Evolutionary conservation across 2,888 invertebrate genomes (phyloP).

Genomic region (Drosophila diplacantha): DNA sequence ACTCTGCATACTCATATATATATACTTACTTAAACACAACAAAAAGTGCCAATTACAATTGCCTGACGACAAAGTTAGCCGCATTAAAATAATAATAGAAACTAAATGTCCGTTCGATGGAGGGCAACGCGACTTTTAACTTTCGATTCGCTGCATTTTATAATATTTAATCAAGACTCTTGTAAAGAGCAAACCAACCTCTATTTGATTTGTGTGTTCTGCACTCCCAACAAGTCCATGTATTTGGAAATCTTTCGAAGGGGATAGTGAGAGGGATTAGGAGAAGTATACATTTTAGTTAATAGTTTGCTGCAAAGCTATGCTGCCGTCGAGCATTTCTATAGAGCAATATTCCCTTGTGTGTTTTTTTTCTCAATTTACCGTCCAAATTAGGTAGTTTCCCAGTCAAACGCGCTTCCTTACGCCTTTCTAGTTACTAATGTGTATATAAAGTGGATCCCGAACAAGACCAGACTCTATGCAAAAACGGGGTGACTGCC

Average conservation of each 20-base stretch:
- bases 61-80: slow-evolving; percentile 46
- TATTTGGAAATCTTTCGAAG: too few relatives aligned
- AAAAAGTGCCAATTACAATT: slow-evolving; percentile 63
- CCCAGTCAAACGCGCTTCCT: slow-evolving; percentile 4
- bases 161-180: neutral
- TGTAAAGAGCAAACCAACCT: neutral
- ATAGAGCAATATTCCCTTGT: slow-evolving; percentile 8
- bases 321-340: slow-evolving; percentile 10
- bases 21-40: slow-evolving; percentile 40
- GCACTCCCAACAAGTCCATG: slow-evolving; percentile 6
- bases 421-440: slow-evolving; percentile 23
- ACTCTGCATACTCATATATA: slow-evolving; percentile 3
- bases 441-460: slow-evolving; percentile 21
- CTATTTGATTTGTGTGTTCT: slow-evolving; percentile 21
- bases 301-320: slow-evolving; percentile 4
- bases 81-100: slow-evolving; percentile 6
- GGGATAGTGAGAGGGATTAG: neutral
- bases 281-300: slow-evolving; percentile 7
- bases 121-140: neutral
- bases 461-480: slow-evolving; percentile 4
- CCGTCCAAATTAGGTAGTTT: slow-evolving; percentile 9
- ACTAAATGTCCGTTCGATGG: slow-evolving; percentile 9
- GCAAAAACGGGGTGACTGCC: slow-evolving; percentile 8
- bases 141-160: slow-evolving; percentile 6
- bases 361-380: neutral